Percentiles rank a stretch among this genome's conserved stretches.
phyloP scores from a whole-genome alignment of 23 tunicate species.

The Aplidium turbinatum region DNA sequence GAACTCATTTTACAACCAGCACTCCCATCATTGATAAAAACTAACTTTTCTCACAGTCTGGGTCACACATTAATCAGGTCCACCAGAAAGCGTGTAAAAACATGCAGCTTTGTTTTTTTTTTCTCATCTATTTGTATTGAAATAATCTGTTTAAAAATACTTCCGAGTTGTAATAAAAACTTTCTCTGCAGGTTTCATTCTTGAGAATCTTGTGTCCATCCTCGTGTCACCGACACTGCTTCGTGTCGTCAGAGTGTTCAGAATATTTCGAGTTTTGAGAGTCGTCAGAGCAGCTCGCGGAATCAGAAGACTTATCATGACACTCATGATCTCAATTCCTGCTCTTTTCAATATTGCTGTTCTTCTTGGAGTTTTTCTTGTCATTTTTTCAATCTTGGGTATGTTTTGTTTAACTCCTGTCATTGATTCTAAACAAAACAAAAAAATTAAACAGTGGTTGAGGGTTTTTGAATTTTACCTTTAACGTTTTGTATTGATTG shows the following conservation, averaged over 20 bases:
- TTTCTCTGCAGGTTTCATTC: constrained; percentile 49
- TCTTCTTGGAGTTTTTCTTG: constrained; percentile 72
- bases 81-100: too few species aligned
- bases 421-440: too few species aligned
- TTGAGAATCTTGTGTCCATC: constrained; percentile 58
- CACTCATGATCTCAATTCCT: constrained; percentile 84
- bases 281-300: constrained; percentile 92
- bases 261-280: constrained; percentile 85
- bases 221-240: constrained; percentile 85
- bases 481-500: too few species aligned
- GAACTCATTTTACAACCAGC: too few species aligned
- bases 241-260: constrained; percentile 87
- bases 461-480: too few species aligned
- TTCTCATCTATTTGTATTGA: too few species aligned
- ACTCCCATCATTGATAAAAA: too few species aligned
- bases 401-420: too few species aligned
- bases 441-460: too few species aligned
- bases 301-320: constrained; percentile 75
- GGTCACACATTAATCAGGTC: too few species aligned
- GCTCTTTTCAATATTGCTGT: constrained; percentile 94
- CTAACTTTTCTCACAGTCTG: too few species aligned
- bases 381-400: constrained; percentile 89
- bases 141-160: background rate
- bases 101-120: too few species aligned
- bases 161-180: background rate